These are phyloP conservation scores for Exocentrus adspersus DNA, from an alignment of 2,888 invertebrate species.

Conservation along the genomic window DNA sequence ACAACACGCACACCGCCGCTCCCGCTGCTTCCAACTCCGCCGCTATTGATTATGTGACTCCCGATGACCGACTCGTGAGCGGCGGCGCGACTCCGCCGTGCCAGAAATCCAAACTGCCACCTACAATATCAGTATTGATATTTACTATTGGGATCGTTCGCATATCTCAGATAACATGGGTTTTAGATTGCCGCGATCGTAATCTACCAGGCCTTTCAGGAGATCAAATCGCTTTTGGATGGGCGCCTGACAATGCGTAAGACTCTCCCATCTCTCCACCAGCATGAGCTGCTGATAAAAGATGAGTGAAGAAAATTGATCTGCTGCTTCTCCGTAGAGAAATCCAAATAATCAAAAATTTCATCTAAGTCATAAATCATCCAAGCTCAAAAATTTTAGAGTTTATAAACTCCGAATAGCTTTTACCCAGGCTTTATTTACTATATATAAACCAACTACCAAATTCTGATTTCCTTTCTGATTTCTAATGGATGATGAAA, in stretches of 20 bases:
- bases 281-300: no score
- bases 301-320: no score
- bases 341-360: no score
- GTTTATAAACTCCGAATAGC: no score
- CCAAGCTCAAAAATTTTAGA: no score
- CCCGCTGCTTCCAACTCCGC: constrained; percentile 52
- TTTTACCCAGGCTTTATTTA: no score
- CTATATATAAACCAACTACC: no score
- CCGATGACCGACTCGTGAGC: constrained; percentile 55
- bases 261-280: no score
- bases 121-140: constrained; percentile 52
- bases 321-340: no score
- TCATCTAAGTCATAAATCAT: no score
- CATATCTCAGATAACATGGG: constrained; percentile 18
- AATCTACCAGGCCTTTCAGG: background rate
- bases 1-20: constrained; percentile 53
- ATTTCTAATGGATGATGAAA: no score
- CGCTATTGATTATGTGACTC: constrained; percentile 60
- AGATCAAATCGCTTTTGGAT: background rate
- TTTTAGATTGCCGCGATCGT: constrained; percentile 18
- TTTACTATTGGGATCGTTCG: constrained; percentile 59
- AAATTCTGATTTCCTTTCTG: no score
- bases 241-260: background rate
- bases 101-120: constrained; percentile 47
- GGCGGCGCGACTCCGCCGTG: constrained; percentile 56